Evolutionary conservation across 2,797 vertebrate species (phyloP), one percentile per base, ranked within the genome.

Genomic region (Holocentrus rufus): DNA sequence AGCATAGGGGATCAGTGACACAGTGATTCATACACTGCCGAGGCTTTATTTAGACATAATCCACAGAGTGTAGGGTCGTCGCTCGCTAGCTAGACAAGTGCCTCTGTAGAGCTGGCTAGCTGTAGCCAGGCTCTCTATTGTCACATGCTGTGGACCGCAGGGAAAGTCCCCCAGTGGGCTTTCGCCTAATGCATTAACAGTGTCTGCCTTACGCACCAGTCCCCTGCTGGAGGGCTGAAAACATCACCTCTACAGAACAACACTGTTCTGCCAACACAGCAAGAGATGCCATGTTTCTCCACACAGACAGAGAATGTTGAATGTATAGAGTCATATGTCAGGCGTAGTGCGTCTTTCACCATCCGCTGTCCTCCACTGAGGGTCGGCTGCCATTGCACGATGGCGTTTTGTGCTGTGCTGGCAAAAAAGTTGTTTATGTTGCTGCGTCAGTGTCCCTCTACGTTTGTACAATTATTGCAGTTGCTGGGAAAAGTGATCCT

Each of bases 11-110:
- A 93, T 93, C 91, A 91, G 91, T 91, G 87, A 87, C 90, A 88
- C 79, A 81, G 89, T 87, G 88, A 93, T 91, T 92, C 91, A 89
- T 81, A 87, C 83, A 74, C 81, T 83, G 87, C 84, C 25, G 72
- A 66, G 81, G 90, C 91, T 94, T 93, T 93, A 92, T 93, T 93
- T 93, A 93, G 91, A 90, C 85, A 87, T 93, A 92, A 93, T 92
- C 93, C 89, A 81, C 69, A 72, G 80, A 79, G 88, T 79, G 77
- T 79, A 86, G 77, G 80, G 85, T 87, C 80, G 79, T 70, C 30
- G 61, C 83, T 83, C 23, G 13, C 39, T 36, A 53, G 42, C 56
- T 60, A 39, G 44, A 6, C 58, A 61, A 80, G 63, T 79, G 84
- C 72, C 77, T 71, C 34, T 50, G 25, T 69, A 70, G 63, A 57